Evolutionary conservation across 2,797 vertebrate species (phyloP).

Genomic region (Leucoraja ocellata): DNA sequence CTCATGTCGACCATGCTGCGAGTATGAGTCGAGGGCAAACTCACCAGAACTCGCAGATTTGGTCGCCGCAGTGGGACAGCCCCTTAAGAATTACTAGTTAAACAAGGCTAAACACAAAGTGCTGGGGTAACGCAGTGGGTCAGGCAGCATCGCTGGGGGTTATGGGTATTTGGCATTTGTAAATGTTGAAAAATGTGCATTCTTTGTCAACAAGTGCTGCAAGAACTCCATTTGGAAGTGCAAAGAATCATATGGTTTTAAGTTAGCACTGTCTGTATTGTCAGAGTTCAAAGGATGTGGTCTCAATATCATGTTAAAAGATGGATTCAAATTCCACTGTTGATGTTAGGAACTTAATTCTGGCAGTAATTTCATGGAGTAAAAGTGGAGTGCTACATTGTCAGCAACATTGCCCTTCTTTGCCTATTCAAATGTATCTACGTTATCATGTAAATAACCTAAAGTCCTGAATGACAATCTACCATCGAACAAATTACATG

Average conservation of each 20-base stretch:
- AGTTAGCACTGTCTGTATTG: neutral
- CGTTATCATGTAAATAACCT: neutral
- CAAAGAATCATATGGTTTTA: neutral
- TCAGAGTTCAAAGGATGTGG: neutral
- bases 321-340: neutral
- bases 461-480: no score
- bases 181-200: neutral
- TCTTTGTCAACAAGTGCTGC: neutral
- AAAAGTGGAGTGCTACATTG: neutral
- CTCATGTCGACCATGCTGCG: no score
- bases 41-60: no score
- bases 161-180: no score
- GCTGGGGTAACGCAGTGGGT: no score
- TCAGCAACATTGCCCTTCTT: neutral
- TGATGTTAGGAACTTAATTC: neutral
- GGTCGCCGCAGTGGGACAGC: no score
- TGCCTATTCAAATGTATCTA: neutral
- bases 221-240: neutral
- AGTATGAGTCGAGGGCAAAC: no score
- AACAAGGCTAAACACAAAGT: no score
- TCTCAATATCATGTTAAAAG: neutral
- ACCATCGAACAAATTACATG: neutral
- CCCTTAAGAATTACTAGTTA: no score
- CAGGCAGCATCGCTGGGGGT: no score
- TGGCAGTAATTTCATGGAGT: neutral